Evolutionary conservation across 2,888 invertebrate genomes (phyloP).

Genomic region (Malthinus seriepunctatus): DNA sequence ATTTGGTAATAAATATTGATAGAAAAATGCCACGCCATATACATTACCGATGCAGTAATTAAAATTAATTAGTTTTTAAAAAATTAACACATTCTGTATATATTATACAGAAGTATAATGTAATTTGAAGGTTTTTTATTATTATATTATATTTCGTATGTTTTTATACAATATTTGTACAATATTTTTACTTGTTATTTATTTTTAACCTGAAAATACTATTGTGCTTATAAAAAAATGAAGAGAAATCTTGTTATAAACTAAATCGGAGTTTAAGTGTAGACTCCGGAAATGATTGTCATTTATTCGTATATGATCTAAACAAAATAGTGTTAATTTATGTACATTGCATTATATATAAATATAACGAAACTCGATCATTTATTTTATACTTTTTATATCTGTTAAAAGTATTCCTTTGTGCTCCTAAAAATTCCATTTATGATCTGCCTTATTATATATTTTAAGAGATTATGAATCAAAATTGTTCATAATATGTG

Average conservation of each 20-base stretch:
- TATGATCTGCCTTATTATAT: no score
- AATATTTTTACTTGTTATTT: constrained; percentile 53
- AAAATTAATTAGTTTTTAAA: constrained; percentile 42
- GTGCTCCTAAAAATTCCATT: no score
- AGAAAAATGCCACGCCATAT: constrained; percentile 11
- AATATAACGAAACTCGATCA: constrained; percentile 50
- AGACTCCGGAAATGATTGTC: constrained; percentile 53
- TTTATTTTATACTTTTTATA: constrained; percentile 24
- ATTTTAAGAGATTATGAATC: no score
- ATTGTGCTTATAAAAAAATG: constrained; percentile 43
- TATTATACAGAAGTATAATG: constrained; percentile 49
- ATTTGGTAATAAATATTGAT: constrained; percentile 16
- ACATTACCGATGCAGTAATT: constrained; percentile 45
- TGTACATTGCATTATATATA: constrained; percentile 55
- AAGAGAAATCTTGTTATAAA: constrained; percentile 40
- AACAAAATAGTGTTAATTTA: constrained; percentile 53
- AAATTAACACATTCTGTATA: constrained; percentile 43
- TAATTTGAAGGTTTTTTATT: constrained; percentile 45
- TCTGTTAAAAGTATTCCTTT: neutral
- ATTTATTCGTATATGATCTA: constrained; percentile 53
- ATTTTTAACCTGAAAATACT: constrained; percentile 50
- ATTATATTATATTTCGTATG: constrained; percentile 49
- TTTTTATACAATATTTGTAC: constrained; percentile 53
- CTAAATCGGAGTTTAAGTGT: constrained; percentile 43
- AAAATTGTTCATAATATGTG: no score